Base-by-base conservation (phyloP, 2,888 invertebrate species). In the Ceraclea dissimilis region DNA sequence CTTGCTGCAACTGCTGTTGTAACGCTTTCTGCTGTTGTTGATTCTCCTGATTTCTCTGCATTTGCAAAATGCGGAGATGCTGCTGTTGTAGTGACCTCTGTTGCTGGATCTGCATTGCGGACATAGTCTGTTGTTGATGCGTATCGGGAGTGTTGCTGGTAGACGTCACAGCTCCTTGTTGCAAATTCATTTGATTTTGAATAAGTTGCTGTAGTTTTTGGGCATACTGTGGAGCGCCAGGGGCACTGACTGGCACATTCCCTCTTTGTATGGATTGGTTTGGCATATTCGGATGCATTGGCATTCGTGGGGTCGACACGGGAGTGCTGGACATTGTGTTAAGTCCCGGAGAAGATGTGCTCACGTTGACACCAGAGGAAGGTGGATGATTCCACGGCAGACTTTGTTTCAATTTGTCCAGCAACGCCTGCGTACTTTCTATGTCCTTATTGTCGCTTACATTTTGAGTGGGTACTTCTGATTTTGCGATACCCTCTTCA, bases 381-480 rank as follows among this genome's bases (percentile, higher is more conserved):
- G 77, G 73, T 11, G 84, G 83, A 67, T 86, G 85, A 69, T 86
- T 87, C 86, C 86, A 86, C n/a, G 86, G 87, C 86, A 87, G 86
- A 46, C 87, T 78, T 66, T 86, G 85, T 63, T 87, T 88, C 19
- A 88, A 68, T 68, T 86, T 84, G 64, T 87, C 86, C 56, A 87
- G 69, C 66, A 86, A 73, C 10, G 84, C 86, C 69, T 85, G 86
- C 49, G 84, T 86, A 59, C 79, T 77, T 60, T 81, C 80, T 64
- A 79, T 74, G 64, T 80, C 76, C 60, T 69, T 73, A 60, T 64
- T 68, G 64, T 80, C 80, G 47, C 77, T 66, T 69, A 73, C 71
- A 60, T 76, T 76, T 62, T 78, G 82, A 67, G 75, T 77, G 19
- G 78, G 78, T 20, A 78, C 76, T 66, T 78, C 77, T 69, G 76